A percentile compares a stretch with the other conserved stretches of the same genome.
Conservation (phyloP, 1,140 invertebrate genomes). For the Ceratina japonica region DNA sequence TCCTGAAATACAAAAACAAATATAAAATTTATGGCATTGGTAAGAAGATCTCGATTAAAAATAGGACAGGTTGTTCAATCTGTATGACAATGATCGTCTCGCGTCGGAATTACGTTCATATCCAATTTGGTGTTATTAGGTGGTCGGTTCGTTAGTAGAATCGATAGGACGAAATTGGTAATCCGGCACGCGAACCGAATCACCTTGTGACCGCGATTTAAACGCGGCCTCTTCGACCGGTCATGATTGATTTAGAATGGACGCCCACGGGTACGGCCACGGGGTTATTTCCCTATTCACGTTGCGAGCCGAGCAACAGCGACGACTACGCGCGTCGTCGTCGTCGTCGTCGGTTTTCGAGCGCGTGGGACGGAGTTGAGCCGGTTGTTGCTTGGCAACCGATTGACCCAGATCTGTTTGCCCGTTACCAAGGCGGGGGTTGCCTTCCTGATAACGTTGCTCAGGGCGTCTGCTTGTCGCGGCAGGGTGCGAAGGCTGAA, state of each 20-base stretch:
- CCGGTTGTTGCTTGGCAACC: conserved; percentile 64
- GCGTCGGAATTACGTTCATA: no score
- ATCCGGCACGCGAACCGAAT: background rate
- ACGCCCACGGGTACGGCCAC: background rate
- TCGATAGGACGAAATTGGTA: background rate
- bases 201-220: background rate
- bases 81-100: no score
- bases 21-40: no score
- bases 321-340: background rate
- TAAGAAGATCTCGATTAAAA: no score
- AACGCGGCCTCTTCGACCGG: conserved; percentile 7
- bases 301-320: no score
- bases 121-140: no score
- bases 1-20: no score
- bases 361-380: conserved; percentile 59
- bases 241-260: conserved; percentile 29
- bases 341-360: conserved; percentile 35
- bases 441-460: conserved; percentile 42
- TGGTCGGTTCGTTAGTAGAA: no score
- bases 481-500: conserved; percentile 12
- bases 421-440: conserved; percentile 1
- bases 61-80: no score
- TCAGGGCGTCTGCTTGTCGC: conserved; percentile 53
- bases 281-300: conserved; percentile 24
- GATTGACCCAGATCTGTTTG: conserved; percentile 63